phyloP scores from a whole-genome alignment of 2,113 vertebrate species.

The Polyodon spathula region DNA sequence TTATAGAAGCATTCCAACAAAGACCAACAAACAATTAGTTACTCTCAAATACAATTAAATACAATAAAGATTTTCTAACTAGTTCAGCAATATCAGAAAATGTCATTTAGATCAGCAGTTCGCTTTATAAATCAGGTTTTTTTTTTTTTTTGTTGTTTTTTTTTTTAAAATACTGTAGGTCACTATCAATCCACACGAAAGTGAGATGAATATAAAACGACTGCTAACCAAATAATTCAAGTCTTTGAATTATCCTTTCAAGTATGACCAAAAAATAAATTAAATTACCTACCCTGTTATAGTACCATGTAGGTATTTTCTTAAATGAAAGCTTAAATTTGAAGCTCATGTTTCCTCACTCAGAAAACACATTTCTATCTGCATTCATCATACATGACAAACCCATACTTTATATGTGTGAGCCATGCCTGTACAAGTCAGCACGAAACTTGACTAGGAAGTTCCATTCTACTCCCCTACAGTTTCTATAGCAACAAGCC shows the following conservation, averaged over 20 bases:
- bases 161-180: too few relatives aligned
- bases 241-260: neutral
- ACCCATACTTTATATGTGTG: conserved; percentile 43
- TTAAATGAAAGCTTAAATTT: conserved; percentile 67
- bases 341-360: conserved; percentile 53
- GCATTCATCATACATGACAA: conserved; percentile 40
- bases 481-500: conserved; percentile 61
- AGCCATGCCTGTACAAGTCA: conserved; percentile 68
- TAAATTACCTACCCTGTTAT: conserved; percentile 52
- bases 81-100: too few relatives aligned
- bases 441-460: conserved; percentile 48
- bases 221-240: neutral
- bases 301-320: conserved; percentile 48
- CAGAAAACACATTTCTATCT: conserved; percentile 24
- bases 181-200: too few relatives aligned
- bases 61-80: too few relatives aligned
- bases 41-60: too few relatives aligned
- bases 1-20: too few relatives aligned
- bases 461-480: conserved; percentile 52
- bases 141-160: too few relatives aligned
- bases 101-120: too few relatives aligned
- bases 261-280: neutral
- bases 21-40: too few relatives aligned
- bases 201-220: too few relatives aligned
- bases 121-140: too few relatives aligned